Conservation (phyloP, 2,888 invertebrate species). For the Agriotes lineatus region DNA sequence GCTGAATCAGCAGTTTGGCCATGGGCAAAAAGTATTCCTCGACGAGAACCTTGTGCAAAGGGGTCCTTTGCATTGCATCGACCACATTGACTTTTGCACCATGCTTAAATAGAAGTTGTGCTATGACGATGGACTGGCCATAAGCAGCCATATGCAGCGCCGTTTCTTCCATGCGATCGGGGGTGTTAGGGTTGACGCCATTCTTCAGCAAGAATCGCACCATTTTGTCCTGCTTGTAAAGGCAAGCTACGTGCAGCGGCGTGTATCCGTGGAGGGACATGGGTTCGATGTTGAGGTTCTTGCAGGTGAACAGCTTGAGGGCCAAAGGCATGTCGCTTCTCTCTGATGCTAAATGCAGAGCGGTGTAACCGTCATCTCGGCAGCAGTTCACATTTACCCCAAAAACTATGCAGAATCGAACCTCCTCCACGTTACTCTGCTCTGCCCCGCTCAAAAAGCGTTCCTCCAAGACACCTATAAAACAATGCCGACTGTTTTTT, state of each 20-base stretch:
- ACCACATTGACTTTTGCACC: conserved; percentile 9
- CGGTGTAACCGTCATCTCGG: conserved; percentile 32
- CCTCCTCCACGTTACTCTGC: conserved; percentile 23
- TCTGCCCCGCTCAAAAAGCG: conserved; percentile 35
- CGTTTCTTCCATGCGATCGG: conserved; percentile 60
- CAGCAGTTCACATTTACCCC: conserved; percentile 47
- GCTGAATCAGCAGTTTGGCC: conserved; percentile 14
- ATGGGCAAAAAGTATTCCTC: conserved; percentile 18
- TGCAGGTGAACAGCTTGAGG: conserved; percentile 4
- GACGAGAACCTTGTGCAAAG: conserved; percentile 30
- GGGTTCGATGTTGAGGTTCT: conserved; percentile 31
- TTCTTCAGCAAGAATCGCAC: conserved; percentile 42
- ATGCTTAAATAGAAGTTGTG: conserved; percentile 14
- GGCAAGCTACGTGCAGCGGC: conserved; percentile 48
- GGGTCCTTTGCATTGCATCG: conserved; percentile 54
- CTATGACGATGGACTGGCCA: neutral
- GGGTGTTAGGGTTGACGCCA: conserved; percentile 58
- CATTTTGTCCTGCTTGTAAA: conserved; percentile 37
- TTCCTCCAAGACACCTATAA: neutral
- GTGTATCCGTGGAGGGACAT: conserved; percentile 35
- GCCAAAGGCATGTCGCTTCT: conserved; percentile 41
- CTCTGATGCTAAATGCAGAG: conserved; percentile 50
- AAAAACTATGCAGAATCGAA: conserved; percentile 35
- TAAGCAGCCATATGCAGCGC: conserved; percentile 46
- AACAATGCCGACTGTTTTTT: no score